phyloP scores from a whole-genome alignment of 2,888 invertebrate genomes.

The Scaptomyza tumidula region DNA sequence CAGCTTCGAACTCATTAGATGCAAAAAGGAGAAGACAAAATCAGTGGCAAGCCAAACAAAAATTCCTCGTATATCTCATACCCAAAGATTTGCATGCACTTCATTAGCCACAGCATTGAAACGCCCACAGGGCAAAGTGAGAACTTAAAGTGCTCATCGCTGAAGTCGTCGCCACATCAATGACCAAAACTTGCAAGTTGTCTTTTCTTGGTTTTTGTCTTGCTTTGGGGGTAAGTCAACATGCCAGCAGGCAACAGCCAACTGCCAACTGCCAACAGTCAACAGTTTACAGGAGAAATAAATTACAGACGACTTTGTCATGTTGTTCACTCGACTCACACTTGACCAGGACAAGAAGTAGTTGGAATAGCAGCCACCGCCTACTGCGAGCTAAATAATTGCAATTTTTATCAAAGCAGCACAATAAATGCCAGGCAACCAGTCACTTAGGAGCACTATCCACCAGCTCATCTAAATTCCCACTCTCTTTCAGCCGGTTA shows the following conservation, averaged over 20 bases:
- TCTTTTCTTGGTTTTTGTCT: conserved; percentile 42
- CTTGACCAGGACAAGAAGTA: conserved; percentile 29
- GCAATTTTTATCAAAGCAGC: conserved; percentile 73
- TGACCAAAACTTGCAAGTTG: conserved; percentile 67
- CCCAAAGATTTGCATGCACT: conserved; percentile 71
- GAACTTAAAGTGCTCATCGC: conserved; percentile 26
- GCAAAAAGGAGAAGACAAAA: conserved; percentile 17
- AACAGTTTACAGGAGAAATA: conserved; percentile 52
- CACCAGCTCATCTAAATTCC: conserved; percentile 14
- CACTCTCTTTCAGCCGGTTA: conserved; percentile 40
- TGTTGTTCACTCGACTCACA: conserved; percentile 51
- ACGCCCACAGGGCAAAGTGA: conserved; percentile 44
- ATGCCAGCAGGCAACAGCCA: conserved; percentile 30
- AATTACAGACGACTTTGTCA: conserved; percentile 77
- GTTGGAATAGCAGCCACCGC: neutral
- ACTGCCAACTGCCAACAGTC: neutral
- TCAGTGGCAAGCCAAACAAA: conserved; percentile 25
- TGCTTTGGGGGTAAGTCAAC: conserved; percentile 65
- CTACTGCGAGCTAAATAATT: conserved; percentile 69
- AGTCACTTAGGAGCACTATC: conserved; percentile 42
- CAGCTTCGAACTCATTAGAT: conserved; percentile 62
- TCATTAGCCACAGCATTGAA: conserved; percentile 68
- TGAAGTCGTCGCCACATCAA: conserved; percentile 60
- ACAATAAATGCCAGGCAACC: conserved; percentile 70
- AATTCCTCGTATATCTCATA: conserved; percentile 1